Evolutionary conservation across 2,888 invertebrate species (phyloP), one percentile per base, ranked within the genome.

Genomic region (Neoaliturus tenellus): DNA sequence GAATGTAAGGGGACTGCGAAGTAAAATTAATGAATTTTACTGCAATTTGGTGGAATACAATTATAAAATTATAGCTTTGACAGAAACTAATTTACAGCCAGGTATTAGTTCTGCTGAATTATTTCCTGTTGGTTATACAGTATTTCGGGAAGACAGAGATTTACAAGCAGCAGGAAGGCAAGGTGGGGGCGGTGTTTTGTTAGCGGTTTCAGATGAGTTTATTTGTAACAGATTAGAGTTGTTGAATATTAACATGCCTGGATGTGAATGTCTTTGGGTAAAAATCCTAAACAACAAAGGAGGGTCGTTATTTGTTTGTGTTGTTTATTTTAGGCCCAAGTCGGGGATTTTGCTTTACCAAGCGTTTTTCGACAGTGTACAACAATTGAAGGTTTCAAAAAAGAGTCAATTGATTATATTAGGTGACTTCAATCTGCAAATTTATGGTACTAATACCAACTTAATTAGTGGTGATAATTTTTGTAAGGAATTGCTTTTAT

Each of bases 271-370:
- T 69, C 28, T 69, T 33, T 69, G 69, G 25, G 35, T 69, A 3
- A 69, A 69, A 33, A 69, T 69, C 33, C 35, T 35, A 69, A 69
- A 69, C n/a, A 69, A 31, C 17, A 69, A 33, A 8, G 69, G 69
- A n/a, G 35, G 35, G 10, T 25, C 12, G 33, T 33, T 69, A 10
- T 69, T 31, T n/a, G n/a, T 69, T 69, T 69, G 69, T 69, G 69
- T 69, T 33, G 69, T 69, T 69, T 69, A 69, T 8, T 69, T 69
- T 69, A 69, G 69, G 33, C 69, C 69, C 31, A 69, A 33, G 33
- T 69, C 69, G 20, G 20, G 20, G 1, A 31, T 69, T 25, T 6
- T 6, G 6, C 3, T 33, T 31, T 69, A 69, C n/a, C 69, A 69
- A 31, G 10, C 69, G 4, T 69, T 69, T 17, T 69, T 33, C 33